Evolutionary conservation across 2,797 vertebrate species (phyloP), one percentile per base, ranked within the genome.

Genomic region (Alectoris magna): DNA sequence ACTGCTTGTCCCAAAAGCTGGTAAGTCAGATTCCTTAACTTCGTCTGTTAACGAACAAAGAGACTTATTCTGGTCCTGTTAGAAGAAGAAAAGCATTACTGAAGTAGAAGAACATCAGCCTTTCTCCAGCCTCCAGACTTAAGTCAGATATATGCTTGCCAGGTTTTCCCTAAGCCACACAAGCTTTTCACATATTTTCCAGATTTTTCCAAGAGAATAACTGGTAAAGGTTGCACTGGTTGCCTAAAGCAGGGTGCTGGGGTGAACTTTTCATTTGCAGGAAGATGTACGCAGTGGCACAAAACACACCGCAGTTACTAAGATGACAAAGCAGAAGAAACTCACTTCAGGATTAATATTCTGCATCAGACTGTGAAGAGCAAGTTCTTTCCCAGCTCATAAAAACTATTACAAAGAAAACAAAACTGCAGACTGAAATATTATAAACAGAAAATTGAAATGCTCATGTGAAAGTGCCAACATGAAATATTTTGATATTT

Each of bases 1-100:
- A 55, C 44, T 75, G 29, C 38, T 68, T 94, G 39, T 67, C 29
- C 5, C 38, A 89, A 36, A 4, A 89, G n/a, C 34, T 48, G 44
- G 22, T 77, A 88, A 90, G 73, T 92, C 69, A 44, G 16, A 73
- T 58, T 56, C 39, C 26, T 66, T 58, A 51, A 16, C 12, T 55
- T 59, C 36, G n/a, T 44, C 29, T 68, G 17, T 13, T 27, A 89
- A 64, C 9, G 51, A 7, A 24, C 43, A 73, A 79, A 59, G 14
- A 31, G 51, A 86, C 56, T 26, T 83, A 29, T 11, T 73, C 56
- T 39, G 29, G 38, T 6, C 7, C 46, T 72, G 60, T 68, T 8
- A 70, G 60, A 84, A 88, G 34, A 29, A 91, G n/a, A 84, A 2
- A 82, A 72, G 38, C 36, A 23, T 23, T 19, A 87, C 17, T 63